These are phyloP conservation scores for Acrocera orbiculus DNA, from an alignment of 2,888 invertebrate species.

Conservation along the genomic window DNA sequence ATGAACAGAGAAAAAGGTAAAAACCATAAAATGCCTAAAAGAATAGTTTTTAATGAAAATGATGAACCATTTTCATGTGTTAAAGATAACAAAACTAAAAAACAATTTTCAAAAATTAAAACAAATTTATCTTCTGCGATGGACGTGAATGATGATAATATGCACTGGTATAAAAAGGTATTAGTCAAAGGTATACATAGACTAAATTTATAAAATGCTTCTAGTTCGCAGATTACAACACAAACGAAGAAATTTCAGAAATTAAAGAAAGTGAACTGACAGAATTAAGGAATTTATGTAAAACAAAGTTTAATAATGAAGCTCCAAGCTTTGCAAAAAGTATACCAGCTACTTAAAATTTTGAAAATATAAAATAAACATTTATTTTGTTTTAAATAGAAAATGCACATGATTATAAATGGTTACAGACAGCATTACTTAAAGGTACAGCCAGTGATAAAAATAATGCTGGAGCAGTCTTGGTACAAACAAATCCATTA, in stretches of 20 bases:
- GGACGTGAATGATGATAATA: slow-evolving; percentile 3
- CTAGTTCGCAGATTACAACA: slow-evolving; percentile 23
- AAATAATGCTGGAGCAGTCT: slow-evolving; percentile 28
- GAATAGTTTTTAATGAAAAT: slow-evolving; percentile 23
- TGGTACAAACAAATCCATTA: slow-evolving; percentile 29
- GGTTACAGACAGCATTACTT: slow-evolving; percentile 29
- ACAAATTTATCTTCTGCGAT: slow-evolving; percentile 2
- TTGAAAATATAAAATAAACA: neutral
- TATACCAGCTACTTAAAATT: slow-evolving; percentile 11
- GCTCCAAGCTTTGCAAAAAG: slow-evolving; percentile 20
- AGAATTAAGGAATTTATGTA: slow-evolving; percentile 24
- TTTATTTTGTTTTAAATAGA: slow-evolving; percentile 14
- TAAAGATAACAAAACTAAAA: slow-evolving; percentile 8
- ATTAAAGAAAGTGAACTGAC: slow-evolving; percentile 28
- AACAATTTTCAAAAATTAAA: neutral
- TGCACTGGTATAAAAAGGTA: slow-evolving; percentile 28
- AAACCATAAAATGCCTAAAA: slow-evolving; percentile 18
- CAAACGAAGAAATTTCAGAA: slow-evolving; percentile 21
- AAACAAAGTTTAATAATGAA: slow-evolving; percentile 23
- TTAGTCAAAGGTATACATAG: neutral
- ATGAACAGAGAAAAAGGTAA: no score
- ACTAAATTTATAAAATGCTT: neutral
- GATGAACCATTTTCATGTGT: slow-evolving; percentile 15
- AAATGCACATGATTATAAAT: slow-evolving; percentile 27
- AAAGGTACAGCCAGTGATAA: slow-evolving; percentile 31